Conservation (phyloP, 1,140 invertebrate species). For the Teleopsis dalmanni region DNA sequence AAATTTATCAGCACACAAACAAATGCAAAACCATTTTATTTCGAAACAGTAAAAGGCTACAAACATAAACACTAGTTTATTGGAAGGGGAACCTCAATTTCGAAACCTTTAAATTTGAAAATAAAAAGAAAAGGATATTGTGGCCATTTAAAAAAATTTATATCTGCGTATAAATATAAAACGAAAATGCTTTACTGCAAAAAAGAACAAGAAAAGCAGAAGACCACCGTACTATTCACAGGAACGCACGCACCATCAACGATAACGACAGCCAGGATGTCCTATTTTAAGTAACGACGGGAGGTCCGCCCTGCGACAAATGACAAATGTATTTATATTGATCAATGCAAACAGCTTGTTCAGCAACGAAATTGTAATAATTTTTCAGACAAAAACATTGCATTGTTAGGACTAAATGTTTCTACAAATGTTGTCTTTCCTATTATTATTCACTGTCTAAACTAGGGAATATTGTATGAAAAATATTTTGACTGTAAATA, state of each 20-base stretch:
- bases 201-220: slow-evolving; percentile 1
- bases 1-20: too few species aligned
- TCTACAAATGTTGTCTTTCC: too few species aligned
- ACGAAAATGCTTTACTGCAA: slow-evolving; percentile 16
- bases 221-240: slow-evolving; percentile 2
- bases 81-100: too few species aligned
- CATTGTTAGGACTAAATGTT: too few species aligned
- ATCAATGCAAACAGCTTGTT: slow-evolving; percentile 15
- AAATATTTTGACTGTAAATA: too few species aligned
- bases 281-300: slow-evolving; percentile 25
- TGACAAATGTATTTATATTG: slow-evolving; percentile 41
- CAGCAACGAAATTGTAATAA: slow-evolving; percentile 7
- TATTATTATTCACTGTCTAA: too few species aligned
- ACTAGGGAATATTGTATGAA: too few species aligned
- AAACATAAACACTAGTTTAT: too few species aligned
- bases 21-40: too few species aligned
- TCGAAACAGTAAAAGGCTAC: too few species aligned
- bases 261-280: slow-evolving; percentile 24
- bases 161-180: neutral
- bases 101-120: too few species aligned
- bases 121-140: slow-evolving; percentile 32
- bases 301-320: slow-evolving; percentile 33
- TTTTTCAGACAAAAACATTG: too few species aligned
- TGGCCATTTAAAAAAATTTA: slow-evolving; percentile 23
- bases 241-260: slow-evolving; percentile 2